Evolutionary conservation across 2,113 vertebrate species (phyloP).

Genomic region (Oncorhynchus clarkii): DNA sequence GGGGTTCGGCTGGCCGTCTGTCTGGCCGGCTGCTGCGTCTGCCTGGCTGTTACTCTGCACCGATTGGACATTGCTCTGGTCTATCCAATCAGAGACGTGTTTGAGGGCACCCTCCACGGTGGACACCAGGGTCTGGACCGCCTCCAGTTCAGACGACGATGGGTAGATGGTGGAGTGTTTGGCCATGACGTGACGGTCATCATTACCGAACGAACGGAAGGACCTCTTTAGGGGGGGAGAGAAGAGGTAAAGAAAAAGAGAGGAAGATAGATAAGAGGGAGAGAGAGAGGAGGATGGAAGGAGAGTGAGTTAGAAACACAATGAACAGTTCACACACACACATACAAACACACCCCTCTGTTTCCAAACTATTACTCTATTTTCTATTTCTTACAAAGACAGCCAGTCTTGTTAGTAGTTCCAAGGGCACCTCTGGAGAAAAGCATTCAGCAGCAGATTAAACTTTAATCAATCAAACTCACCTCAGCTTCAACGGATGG

Average conservation of each 20-base stretch:
- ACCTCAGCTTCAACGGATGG: constrained; percentile 6
- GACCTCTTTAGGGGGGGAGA: constrained; percentile 90
- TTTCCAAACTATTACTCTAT: no score
- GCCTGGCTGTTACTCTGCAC: constrained; percentile 10
- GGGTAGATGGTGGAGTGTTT: constrained; percentile 98
- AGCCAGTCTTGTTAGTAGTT: neutral
- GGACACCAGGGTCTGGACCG: constrained; percentile 96
- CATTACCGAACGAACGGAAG: constrained; percentile 96
- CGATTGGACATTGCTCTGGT: constrained; percentile 72
- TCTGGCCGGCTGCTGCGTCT: neutral
- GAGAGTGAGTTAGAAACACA: neutral
- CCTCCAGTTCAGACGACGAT: constrained; percentile 93
- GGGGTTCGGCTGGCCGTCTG: constrained; percentile 33
- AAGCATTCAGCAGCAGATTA: constrained; percentile 21
- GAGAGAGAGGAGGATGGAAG: neutral
- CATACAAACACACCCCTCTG: no score
- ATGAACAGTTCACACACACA: neutral
- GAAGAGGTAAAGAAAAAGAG: constrained; percentile 74
- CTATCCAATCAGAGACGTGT: constrained; percentile 96
- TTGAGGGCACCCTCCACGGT: constrained; percentile 96
- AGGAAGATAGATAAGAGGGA: neutral
- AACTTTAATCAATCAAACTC: constrained; percentile 42
- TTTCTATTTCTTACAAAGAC: no score
- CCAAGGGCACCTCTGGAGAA: neutral
- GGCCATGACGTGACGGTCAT: constrained; percentile 98